Evolutionary conservation across 2,888 invertebrate genomes (phyloP), one percentile per base, ranked within the genome.

Genomic region (Melanostoma scalare): DNA sequence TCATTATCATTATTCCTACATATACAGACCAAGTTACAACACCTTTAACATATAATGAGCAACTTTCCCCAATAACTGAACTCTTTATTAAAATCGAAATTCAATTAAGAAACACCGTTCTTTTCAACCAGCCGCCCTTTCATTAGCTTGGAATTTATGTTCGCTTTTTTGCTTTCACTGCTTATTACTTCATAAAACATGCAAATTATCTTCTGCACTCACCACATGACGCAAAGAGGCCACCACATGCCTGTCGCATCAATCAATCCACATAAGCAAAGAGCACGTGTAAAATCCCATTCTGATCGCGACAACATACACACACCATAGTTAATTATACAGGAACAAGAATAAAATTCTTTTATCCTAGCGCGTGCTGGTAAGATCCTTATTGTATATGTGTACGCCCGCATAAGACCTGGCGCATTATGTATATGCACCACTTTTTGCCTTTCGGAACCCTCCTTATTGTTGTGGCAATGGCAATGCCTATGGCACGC

Each of bases 391-490:
- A 38, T 44, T 68, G 67, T 33, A 4, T 8, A 61, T 68, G 67
- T 33, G 3, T 8, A 61, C 73, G 55, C 84, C 84, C 84, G 84
- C 79, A 84, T 79, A 46, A 69, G 74, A 78, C 69, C 48, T 63
- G 36, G 42, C 56, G 69, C 58, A 44, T 63, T 68, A 44, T n/a
- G n/a, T n/a, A n/a, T 20, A 20, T 60, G 73, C 67, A 69, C 67
- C 56, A 63, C 50, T 68, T 73, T 65, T 10, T 67, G 10, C 42
- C 10, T 72, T 61, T 55, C 63, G 63, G 60, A 63, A 65, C 63
- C 65, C 63, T 74, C 61, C 68, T 42, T 61, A 38, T 48, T 10
- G 38, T 10, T 35, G 72, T 44, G 5, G 36, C 20, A 20, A 20
- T 20, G 20, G 20, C 20, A 20, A 20, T 20, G 20, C 20, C 20